Evolutionary conservation across 2,888 invertebrate species (phyloP), one percentile per base, ranked within the genome.

Genomic region (Linyphia triangularis): DNA sequence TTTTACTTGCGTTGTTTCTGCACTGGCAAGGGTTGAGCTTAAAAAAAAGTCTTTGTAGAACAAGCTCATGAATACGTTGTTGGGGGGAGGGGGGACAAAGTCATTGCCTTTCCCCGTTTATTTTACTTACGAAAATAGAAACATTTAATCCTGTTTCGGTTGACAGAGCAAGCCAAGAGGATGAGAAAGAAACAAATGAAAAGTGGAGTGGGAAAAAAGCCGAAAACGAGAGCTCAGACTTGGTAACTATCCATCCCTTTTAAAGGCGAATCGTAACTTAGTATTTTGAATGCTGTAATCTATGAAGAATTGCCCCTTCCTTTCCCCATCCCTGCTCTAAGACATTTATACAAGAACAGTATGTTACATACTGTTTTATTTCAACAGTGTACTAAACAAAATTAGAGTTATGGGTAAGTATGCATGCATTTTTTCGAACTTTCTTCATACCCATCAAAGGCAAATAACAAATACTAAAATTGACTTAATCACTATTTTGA

Each of bases 71-170:
- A 84, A 73, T 84, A 65, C 37, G 51, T 26, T 22, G 63, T 37
- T 13, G 51, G 70, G 70, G 65, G 30, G 69, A 33, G 37, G 16
- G 57, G 72, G 59, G 37, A 9, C 63, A 73, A 13, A 85, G 73
- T 67, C 72, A 70, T 73, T 67, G 84, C 63, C 57, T 69, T 33
- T 69, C 40, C 63, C 78, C 85, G 85, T 85, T 85, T 75, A 85
- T 79, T 85, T 85, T 63, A 79, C 85, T 85, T 78, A 78, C 78
- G 72, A 79, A 85, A 78, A 78, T 85, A 78, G 85, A 78, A 85
- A 78, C 85, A 85, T 85, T 85, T 85, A 85, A 85, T 85, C 85
- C 78, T 70, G 85, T 78, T 78, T 85, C 85, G 72, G 78, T 67
- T 85, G 85, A 78, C 85, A 85, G 85, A 85, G 85, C 75, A 85